Evolutionary conservation across 1,140 invertebrate species (phyloP).

Genomic region (Temnothorax nylanderi): DNA sequence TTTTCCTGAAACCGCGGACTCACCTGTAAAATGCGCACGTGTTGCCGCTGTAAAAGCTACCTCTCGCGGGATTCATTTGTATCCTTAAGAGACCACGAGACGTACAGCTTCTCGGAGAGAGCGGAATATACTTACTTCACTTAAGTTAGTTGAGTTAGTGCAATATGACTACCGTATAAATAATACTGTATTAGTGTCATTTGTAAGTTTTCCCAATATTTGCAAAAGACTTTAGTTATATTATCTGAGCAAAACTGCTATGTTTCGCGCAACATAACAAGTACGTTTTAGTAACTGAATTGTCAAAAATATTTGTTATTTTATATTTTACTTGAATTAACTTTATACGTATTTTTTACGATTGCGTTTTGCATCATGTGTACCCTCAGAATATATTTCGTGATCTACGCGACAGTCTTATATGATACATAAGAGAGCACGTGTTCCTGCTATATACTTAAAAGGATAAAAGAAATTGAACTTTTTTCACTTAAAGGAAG

Average conservation of each 20-base stretch:
- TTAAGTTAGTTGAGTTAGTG: neutral
- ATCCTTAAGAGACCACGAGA: constrained; percentile 30
- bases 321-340: neutral
- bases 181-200: neutral
- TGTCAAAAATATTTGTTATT: neutral
- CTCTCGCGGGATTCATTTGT: constrained; percentile 49
- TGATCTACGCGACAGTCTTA: neutral
- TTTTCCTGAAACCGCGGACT: neutral
- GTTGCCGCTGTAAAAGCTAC: constrained; percentile 3
- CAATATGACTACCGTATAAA: neutral
- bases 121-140: neutral
- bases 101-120: neutral
- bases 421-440: neutral
- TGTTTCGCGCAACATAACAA: neutral
- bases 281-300: neutral
- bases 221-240: neutral
- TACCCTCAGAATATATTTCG: neutral
- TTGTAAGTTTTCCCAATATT: neutral
- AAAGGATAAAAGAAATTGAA: constrained; percentile 28
- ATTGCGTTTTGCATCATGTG: neutral
- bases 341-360: neutral
- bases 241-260: neutral
- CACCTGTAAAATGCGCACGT: constrained; percentile 26
- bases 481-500: constrained; percentile 15
- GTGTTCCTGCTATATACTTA: constrained; percentile 1